These are phyloP conservation scores for Argentina silus DNA, from an alignment of 2,797 vertebrate genomes.

Conservation along the genomic window DNA sequence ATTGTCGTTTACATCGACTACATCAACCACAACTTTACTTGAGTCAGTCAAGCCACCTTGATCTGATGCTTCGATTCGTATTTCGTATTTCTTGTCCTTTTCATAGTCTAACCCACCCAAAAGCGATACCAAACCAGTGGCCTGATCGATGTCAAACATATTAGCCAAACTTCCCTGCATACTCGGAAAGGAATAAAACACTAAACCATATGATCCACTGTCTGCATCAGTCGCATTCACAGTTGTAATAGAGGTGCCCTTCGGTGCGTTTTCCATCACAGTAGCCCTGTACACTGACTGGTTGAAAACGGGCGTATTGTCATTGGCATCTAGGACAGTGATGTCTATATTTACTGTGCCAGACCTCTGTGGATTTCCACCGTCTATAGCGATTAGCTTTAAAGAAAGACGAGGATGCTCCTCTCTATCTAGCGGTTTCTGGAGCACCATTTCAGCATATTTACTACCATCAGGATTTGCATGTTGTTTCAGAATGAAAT, in stretches of 20 bases:
- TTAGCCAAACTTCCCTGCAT: too few relatives aligned
- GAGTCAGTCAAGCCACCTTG: slow-evolving; percentile 47
- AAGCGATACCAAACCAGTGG: slow-evolving; percentile 50
- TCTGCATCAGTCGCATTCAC: slow-evolving; percentile 25
- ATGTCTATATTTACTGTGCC: slow-evolving; percentile 18
- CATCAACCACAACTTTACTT: slow-evolving; percentile 59
- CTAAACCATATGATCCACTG: not conserved
- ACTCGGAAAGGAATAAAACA: not conserved
- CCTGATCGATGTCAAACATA: not conserved
- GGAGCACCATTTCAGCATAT: slow-evolving; percentile 35
- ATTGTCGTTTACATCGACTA: slow-evolving; percentile 55
- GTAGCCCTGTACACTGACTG: slow-evolving; percentile 21
- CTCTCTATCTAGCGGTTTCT: slow-evolving; percentile 44
- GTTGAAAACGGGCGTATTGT: slow-evolving; percentile 28
- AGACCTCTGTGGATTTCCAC: slow-evolving; percentile 26
- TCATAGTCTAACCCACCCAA: slow-evolving; percentile 56
- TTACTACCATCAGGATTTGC: slow-evolving; percentile 21
- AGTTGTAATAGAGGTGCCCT: not conserved
- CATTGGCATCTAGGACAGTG: slow-evolving; percentile 25
- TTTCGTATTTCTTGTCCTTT: slow-evolving; percentile 47
- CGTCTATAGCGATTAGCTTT: slow-evolving; percentile 37
- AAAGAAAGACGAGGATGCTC: slow-evolving; percentile 14
- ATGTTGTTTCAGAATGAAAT: slow-evolving; percentile 59
- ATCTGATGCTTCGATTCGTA: slow-evolving; percentile 61
- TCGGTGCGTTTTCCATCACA: slow-evolving; percentile 14